Conservation (phyloP, 2,888 invertebrate genomes). For the Acleris sparsana region DNA sequence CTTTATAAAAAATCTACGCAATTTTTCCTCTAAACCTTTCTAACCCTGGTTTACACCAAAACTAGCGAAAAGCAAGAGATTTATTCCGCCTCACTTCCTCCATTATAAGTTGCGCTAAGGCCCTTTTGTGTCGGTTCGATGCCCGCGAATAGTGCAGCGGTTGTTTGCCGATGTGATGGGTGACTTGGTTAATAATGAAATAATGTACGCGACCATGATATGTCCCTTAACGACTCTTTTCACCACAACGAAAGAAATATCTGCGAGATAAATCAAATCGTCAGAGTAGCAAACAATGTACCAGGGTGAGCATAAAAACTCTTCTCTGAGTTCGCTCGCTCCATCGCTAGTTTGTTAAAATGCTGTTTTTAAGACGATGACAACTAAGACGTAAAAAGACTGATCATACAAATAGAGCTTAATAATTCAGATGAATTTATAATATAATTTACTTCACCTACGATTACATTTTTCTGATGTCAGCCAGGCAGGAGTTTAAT, state of each 20-base stretch:
- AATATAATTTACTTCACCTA: too few relatives aligned
- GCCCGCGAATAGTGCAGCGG: constrained; percentile 14
- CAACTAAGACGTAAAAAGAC: too few relatives aligned
- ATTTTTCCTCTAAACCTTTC: constrained; percentile 1
- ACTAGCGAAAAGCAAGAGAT: constrained; percentile 23
- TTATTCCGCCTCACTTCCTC: constrained; percentile 38
- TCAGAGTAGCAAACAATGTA: too few relatives aligned
- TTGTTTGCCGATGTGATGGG: background rate
- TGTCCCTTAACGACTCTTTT: background rate
- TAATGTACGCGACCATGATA: background rate
- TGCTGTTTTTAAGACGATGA: too few relatives aligned
- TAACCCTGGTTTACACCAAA: background rate
- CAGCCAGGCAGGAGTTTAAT: rapidly evolving
- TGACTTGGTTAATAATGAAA: background rate
- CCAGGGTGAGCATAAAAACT: too few relatives aligned
- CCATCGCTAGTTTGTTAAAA: too few relatives aligned
- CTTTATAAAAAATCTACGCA: background rate
- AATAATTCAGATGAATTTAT: too few relatives aligned
- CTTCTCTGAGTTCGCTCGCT: too few relatives aligned
- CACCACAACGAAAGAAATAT: too few relatives aligned
- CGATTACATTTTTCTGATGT: too few relatives aligned
- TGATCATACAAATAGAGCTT: too few relatives aligned
- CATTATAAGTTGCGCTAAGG: constrained; percentile 28
- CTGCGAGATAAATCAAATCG: too few relatives aligned
- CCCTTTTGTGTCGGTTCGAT: constrained; percentile 15